phyloP scores from a whole-genome alignment of 2,888 invertebrate genomes.

The Lomographa bimaculata region DNA sequence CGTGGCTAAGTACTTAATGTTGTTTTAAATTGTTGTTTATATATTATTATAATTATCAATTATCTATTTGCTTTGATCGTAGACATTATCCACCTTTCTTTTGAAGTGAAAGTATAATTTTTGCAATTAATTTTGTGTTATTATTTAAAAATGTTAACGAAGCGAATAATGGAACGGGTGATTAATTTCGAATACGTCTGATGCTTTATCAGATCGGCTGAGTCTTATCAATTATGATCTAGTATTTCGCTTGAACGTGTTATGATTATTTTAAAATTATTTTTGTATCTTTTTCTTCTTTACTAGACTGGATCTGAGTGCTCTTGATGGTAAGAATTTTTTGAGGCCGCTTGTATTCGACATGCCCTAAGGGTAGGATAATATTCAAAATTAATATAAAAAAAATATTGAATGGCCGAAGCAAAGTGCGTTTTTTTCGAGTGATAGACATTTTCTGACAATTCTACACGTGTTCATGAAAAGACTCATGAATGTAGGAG shows the following conservation, averaged over 20 bases:
- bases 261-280: conserved; percentile 9
- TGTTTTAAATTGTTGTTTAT: neutral
- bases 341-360: too few species aligned
- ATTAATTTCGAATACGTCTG: conserved; percentile 41
- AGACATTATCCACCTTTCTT: conserved; percentile 5
- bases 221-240: conserved; percentile 47
- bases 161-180: conserved; percentile 37
- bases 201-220: conserved; percentile 39
- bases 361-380: too few species aligned
- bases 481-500: too few species aligned
- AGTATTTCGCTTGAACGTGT: conserved; percentile 41
- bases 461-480: too few species aligned
- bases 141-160: conserved; percentile 48
- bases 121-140: conserved; percentile 19
- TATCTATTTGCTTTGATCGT: conserved; percentile 8
- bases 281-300: neutral
- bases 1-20: neutral
- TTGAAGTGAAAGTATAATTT: conserved; percentile 20
- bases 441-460: too few species aligned
- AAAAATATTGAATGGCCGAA: too few species aligned
- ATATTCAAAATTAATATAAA: too few species aligned
- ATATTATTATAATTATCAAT: conserved; percentile 8
- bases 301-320: too few species aligned
- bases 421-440: too few species aligned
- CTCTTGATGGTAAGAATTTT: too few species aligned